These are phyloP conservation scores for Tychaedon coryphoeus DNA, from an alignment of 2,113 vertebrate genomes.

Conservation along the genomic window DNA sequence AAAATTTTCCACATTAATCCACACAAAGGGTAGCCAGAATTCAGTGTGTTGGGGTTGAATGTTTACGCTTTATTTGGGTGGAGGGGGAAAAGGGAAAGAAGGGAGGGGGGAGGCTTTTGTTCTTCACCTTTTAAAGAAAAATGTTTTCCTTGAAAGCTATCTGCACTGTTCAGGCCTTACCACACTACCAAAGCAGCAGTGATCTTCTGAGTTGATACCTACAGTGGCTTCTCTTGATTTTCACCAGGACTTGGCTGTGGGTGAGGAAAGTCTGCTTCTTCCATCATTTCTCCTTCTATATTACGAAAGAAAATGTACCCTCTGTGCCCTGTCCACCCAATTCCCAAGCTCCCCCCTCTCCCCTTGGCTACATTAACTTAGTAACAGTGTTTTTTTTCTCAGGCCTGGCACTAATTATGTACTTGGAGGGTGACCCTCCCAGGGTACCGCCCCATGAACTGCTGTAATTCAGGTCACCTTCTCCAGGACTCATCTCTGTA, in stretches of 20 bases:
- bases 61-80: not conserved
- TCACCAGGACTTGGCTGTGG: conserved; percentile 44
- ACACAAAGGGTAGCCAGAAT: not conserved
- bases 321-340: conserved; percentile 1
- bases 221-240: conserved; percentile 47
- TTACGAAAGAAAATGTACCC: conserved; percentile 45
- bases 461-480: conserved; percentile 72
- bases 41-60: not conserved
- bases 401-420: conserved; percentile 70
- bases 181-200: conserved; percentile 39
- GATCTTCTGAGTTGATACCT: conserved; percentile 47
- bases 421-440: conserved; percentile 61
- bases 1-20: not conserved
- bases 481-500: conserved; percentile 71
- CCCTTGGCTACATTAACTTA: conserved; percentile 64
- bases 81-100: not conserved
- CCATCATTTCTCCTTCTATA: conserved; percentile 33
- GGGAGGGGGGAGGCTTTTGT: not conserved
- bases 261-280: conserved; percentile 59
- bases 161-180: conserved; percentile 36
- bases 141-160: conserved; percentile 30
- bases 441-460: conserved; percentile 66
- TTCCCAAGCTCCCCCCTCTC: conserved; percentile 32
- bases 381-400: conserved; percentile 73
- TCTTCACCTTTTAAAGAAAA: conserved; percentile 37